Base-by-base conservation (phyloP, 2,888 invertebrate species). In the Dynastes tityus region DNA sequence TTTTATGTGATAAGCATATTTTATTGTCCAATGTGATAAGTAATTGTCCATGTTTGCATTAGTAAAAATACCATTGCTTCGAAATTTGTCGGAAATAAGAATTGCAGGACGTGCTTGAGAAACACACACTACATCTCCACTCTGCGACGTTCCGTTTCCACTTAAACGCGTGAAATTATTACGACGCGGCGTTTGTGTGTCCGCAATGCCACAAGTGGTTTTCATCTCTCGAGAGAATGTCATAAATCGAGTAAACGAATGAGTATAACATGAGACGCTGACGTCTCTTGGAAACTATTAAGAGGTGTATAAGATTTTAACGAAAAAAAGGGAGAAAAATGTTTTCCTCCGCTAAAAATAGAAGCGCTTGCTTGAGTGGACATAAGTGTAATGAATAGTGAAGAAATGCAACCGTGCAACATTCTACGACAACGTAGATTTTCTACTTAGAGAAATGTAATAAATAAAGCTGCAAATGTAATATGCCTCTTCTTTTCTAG, bases 241-340 rank as follows among this genome's bases (percentile, higher is more conserved):
- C 73, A 61, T 68, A 68, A 58, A 58, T 74, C 61, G 61, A 40
- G 58, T 58, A 61, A 73, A 73, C 68, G 51, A 68, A 68, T 51
- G 68, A 27, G 27, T 51, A 53, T 49, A 68, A 53, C 49, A 29
- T n/a, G 51, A 40, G 11, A 49, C 22, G 68, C 27, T 29, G 51
- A 68, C 68, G 27, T 49, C 49, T 68, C 68, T 68, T 22, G 68
- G 68, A 68, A 68, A 8, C 55, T 68, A 68, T 68, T 68, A 68
- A 29, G 51, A 51, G 29, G 29, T 68, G 51, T 22, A 9, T 32
- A 53, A 51, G 51, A 68, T 51, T 51, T 49, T n/a, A 65, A 45
- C 16, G 9, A 37, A 16, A 40, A 64, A 65, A 65, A 22, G n/a
- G 2, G 55, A 55, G 16, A 22, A 40, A 65, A 65, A 65, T 65